Evolutionary conservation across 2,797 vertebrate genomes (phyloP), one percentile per base, ranked within the genome.

Genomic region (Phrynocephalus forsythii): DNA sequence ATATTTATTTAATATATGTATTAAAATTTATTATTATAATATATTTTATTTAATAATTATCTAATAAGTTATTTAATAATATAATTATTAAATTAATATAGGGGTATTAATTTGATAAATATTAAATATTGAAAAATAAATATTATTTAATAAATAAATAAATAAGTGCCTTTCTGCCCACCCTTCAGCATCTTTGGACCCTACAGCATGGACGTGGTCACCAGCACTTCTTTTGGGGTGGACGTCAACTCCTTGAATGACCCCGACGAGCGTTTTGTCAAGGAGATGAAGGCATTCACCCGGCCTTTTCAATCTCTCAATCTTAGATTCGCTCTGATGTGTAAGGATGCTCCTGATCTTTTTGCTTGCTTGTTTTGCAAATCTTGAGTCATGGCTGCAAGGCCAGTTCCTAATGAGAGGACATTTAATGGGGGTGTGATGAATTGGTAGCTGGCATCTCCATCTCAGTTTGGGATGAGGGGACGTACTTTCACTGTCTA

Each of bases 181-280:
- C 48, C 52, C 8, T 52, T 22, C 77, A 98, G 98, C 0, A 85
- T 97, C 38, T 56, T 98, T 67, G 97, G 92, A 24, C 94, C 97
- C 0, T 98, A 97, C 93, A 96, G 96, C 93, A 95, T 98, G 95
- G 98, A 98, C 0, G 95, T 96, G 0, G 92, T 98, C 85, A 96
- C 97, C 89, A 98, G 98, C 79, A 95, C 97, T 1, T 97, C 98
- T 0, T 98, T 98, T 1, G 96, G 98, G 11, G 95, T 98, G 28
- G 96, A 98, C 72, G 91, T 96, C 0, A 95, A 98, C 92, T 97
- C 98, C 77, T 96, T 98, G 85, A 98, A 96, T 94, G 96, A 97
- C 66, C 95, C 97, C 10, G 88, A 97, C 0, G 97, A 98, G 52
- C 97, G 96, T 0, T 91, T 98, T 82, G 91, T 93, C 56, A 33